phyloP scores from a whole-genome alignment of 2,797 vertebrate genomes.

The Cephalopachus bancanus region DNA sequence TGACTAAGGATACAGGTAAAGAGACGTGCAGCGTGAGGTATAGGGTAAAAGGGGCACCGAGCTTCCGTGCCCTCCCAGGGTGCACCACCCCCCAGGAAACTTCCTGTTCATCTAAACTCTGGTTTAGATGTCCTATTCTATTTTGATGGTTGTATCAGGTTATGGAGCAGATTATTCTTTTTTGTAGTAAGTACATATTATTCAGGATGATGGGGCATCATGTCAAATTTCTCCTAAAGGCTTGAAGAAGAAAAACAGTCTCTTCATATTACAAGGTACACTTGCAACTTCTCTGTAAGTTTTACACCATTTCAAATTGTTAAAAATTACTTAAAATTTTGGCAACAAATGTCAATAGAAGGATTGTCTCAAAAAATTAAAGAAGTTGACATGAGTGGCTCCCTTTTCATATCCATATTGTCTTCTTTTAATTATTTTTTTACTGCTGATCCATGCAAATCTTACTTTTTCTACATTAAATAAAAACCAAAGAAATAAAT shows the following conservation, averaged over 20 bases:
- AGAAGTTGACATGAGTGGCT: background rate
- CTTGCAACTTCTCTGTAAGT: background rate
- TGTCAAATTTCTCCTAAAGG: background rate
- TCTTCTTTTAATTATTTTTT: background rate
- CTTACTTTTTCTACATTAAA: background rate
- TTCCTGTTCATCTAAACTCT: no score
- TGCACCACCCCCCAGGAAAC: no score
- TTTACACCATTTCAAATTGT: background rate
- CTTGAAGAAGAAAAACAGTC: background rate
- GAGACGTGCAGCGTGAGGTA: no score
- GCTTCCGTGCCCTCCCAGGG: no score
- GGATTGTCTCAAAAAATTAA: background rate
- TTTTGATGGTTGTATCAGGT: background rate
- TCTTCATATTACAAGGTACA: background rate
- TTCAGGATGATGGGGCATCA: background rate
- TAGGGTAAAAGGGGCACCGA: no score
- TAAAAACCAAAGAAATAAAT: slow-evolving; percentile 15
- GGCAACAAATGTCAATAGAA: background rate
- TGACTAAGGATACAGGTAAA: no score
- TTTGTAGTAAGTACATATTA: background rate
- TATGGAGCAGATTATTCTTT: background rate
- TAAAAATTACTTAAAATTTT: background rate
- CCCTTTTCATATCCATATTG: background rate
- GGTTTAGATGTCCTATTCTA: no score
- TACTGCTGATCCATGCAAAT: background rate